A percentile compares a stretch with the other conserved stretches of the same genome.
These are phyloP conservation scores for Bombus superbus DNA, from an alignment of 1,140 invertebrate genomes.

Conservation along the genomic window DNA sequence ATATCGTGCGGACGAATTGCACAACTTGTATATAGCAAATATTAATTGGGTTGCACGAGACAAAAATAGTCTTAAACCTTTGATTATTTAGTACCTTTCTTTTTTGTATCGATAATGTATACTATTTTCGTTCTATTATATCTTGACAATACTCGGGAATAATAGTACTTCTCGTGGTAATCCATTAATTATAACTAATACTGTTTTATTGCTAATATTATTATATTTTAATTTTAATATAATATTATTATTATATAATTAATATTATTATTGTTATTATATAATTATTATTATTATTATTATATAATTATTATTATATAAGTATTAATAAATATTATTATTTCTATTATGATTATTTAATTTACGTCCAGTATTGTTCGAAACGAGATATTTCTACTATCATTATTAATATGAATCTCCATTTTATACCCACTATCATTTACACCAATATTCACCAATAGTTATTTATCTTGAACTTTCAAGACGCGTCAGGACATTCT, in stretches of 20 bases:
- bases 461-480: slow-evolving; percentile 33
- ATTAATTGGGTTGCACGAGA: slow-evolving; percentile 37
- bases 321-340: slow-evolving; percentile 45
- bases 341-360: slow-evolving; percentile 73
- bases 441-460: slow-evolving; percentile 45
- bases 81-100: slow-evolving; percentile 68
- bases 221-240: slow-evolving; percentile 22
- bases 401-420: slow-evolving; percentile 52
- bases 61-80: slow-evolving; percentile 34
- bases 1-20: background rate
- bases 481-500: slow-evolving; percentile 5
- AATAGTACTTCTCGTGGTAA: slow-evolving; percentile 46
- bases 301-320: slow-evolving; percentile 58
- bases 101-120: slow-evolving; percentile 45
- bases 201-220: slow-evolving; percentile 43
- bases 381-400: slow-evolving; percentile 45
- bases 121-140: slow-evolving; percentile 15
- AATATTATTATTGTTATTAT: slow-evolving; percentile 47
- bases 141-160: slow-evolving; percentile 53
- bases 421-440: slow-evolving; percentile 51
- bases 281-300: slow-evolving; percentile 63
- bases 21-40: slow-evolving; percentile 39
- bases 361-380: slow-evolving; percentile 78
- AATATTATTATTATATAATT: slow-evolving; percentile 31
- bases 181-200: slow-evolving; percentile 27